Conservation (phyloP, 2,888 invertebrate species). For the Phaedon cochleariae region DNA sequence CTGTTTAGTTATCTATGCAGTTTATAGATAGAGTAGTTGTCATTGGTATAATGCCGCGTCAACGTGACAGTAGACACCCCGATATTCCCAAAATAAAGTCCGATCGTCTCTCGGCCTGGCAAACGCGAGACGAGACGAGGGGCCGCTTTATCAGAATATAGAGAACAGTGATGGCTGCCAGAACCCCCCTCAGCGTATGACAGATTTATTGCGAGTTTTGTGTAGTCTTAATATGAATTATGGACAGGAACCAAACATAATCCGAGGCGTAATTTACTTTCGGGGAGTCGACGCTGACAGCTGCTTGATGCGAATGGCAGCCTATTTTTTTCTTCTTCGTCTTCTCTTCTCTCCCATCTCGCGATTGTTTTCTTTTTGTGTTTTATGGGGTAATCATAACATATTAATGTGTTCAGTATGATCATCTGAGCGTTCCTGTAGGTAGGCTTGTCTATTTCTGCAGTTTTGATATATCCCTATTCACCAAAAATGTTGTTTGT, state of each 20-base stretch:
- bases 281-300: slow-evolving; percentile 16
- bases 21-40: no score
- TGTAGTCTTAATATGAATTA: slow-evolving; percentile 65
- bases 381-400: background rate
- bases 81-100: background rate
- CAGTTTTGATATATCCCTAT: background rate
- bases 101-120: background rate
- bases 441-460: background rate
- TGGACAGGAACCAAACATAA: slow-evolving; percentile 61
- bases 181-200: slow-evolving; percentile 60
- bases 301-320: slow-evolving; percentile 16
- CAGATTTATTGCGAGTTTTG: slow-evolving; percentile 63
- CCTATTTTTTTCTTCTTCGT: slow-evolving; percentile 1
- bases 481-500: background rate
- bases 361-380: slow-evolving; percentile 1
- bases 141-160: slow-evolving; percentile 19
- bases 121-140: no score
- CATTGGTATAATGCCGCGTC: no score
- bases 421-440: background rate
- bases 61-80: no score
- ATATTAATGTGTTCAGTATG: background rate
- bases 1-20: no score
- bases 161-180: slow-evolving; percentile 49
- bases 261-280: slow-evolving; percentile 55
- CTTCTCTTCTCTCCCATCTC: slow-evolving; percentile 2